Evolutionary conservation across 2,888 invertebrate genomes (phyloP).

Genomic region (Megastigmus dorsalis): DNA sequence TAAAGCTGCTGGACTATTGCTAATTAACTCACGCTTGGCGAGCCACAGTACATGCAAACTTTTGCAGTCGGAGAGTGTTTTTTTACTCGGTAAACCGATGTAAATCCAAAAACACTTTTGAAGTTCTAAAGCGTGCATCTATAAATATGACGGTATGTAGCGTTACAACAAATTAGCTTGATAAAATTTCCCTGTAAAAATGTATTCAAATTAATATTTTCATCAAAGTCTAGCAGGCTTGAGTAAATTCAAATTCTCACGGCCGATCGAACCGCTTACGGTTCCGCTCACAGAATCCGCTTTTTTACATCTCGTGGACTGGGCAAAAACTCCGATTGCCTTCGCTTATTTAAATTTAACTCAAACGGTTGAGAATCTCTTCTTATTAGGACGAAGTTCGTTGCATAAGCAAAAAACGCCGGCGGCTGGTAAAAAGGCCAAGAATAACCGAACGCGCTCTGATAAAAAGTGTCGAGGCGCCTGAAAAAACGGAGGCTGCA

Average conservation of each 20-base stretch:
- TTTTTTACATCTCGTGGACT: slow-evolving; percentile 7
- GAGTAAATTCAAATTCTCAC: slow-evolving; percentile 9
- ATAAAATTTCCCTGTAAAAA: neutral
- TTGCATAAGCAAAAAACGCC: slow-evolving; percentile 9
- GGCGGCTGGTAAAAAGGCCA: slow-evolving; percentile 25
- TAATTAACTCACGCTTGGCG: slow-evolving; percentile 1
- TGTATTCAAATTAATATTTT: slow-evolving; percentile 1
- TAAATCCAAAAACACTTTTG: slow-evolving; percentile 12
- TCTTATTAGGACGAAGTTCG: slow-evolving; percentile 15
- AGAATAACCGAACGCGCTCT: neutral
- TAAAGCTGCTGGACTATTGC: neutral
- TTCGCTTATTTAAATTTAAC: slow-evolving; percentile 30
- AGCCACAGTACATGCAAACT: neutral
- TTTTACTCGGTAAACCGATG: neutral
- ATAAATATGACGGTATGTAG: slow-evolving; percentile 1
- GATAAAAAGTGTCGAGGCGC: slow-evolving; percentile 27
- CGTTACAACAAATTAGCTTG: slow-evolving; percentile 11
- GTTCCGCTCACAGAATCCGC: slow-evolving; percentile 9
- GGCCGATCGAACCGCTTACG: slow-evolving; percentile 16
- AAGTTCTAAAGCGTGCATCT: neutral
- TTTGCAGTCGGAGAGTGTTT: neutral
- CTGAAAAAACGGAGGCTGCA: slow-evolving; percentile 50
- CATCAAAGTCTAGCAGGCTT: slow-evolving; percentile 33
- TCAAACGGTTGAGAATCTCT: neutral
- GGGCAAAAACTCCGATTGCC: slow-evolving; percentile 19